Evolutionary conservation across 92 coral and sea anemone species (phyloP), one percentile per base, ranked within the genome.

Genomic region (Pocillopora grandis): DNA sequence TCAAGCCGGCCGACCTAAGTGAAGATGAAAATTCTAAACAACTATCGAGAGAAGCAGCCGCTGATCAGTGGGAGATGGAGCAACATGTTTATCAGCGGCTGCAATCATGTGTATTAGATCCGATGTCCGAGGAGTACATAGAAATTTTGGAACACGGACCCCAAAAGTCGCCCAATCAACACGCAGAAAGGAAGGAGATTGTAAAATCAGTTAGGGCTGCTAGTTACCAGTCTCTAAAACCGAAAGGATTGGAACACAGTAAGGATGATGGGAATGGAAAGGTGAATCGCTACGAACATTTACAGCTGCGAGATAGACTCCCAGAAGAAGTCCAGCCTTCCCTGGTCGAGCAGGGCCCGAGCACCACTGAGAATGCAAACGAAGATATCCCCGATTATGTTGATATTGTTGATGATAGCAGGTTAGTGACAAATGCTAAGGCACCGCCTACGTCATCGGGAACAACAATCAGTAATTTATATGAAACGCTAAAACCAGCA

Each of bases 51-150:
- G 65, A n/a, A 11, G 6, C 16, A 2, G n/a, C 64, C 58, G 56
- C 86, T 74, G 1, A 20, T n/a, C 80, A 20, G 35, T 65, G 63
- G 74, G 65, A 42, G 63, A 42, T 62, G 72, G 49, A 83, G 55
- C 73, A 42, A 16, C 86, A 74, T 56, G 74, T 83, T 31, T 83
- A 83, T 48, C 86, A 83, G 65, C 62, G 80, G 58, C 12, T 83
- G 19, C 64, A 83, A 1, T 83, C 86, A 13, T 73, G 86, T 36
- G 1, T 73, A 15, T 48, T 72, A 5, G 69, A 62, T 62, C 80
- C 72, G 60, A 14, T 70, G 2, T 9, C 66, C 1, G 56, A 19
- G 23, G 35, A 59, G 36, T 71, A 61, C 62, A n/a, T 17, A 16
- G 69, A 70, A 10, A 71, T 71, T 8, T n/a, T 37, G 9, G 68